phyloP scores from a whole-genome alignment of 2,888 invertebrate species.

The Trichopria drosophilae region DNA sequence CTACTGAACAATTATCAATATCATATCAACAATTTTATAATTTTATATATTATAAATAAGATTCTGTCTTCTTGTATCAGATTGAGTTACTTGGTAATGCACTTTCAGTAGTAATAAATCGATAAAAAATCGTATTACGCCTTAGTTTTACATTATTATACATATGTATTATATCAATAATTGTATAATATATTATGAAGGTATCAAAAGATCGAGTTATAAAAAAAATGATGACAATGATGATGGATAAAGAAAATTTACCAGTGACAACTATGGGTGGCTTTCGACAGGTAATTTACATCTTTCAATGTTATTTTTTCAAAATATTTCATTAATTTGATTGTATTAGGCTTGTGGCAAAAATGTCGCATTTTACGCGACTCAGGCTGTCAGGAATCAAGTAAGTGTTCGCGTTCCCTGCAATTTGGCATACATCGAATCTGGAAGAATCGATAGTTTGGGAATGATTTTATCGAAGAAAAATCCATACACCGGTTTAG shows the following conservation, averaged over 20 bases:
- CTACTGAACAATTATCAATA: too few relatives aligned
- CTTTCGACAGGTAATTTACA: slow-evolving; percentile 23
- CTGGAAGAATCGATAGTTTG: slow-evolving; percentile 38
- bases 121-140: too few relatives aligned
- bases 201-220: slow-evolving; percentile 29
- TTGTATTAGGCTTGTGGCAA: slow-evolving; percentile 13
- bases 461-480: slow-evolving; percentile 38
- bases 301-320: neutral
- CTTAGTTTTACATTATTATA: too few relatives aligned
- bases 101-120: too few relatives aligned
- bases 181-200: slow-evolving; percentile 4
- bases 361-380: slow-evolving; percentile 36
- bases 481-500: slow-evolving; percentile 39
- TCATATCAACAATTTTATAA: too few relatives aligned
- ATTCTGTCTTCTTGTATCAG: too few relatives aligned
- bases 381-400: slow-evolving; percentile 21
- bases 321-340: neutral
- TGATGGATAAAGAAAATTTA: slow-evolving; percentile 31
- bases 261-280: slow-evolving; percentile 27
- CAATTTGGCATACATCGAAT: slow-evolving; percentile 30
- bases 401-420: slow-evolving; percentile 34
- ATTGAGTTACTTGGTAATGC: too few relatives aligned
- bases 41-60: too few relatives aligned
- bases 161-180: too few relatives aligned
- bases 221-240: slow-evolving; percentile 26